Evolutionary conservation across 2,113 vertebrate genomes (phyloP), one percentile per base, ranked within the genome.

Genomic region (Phaetusa simplex): DNA sequence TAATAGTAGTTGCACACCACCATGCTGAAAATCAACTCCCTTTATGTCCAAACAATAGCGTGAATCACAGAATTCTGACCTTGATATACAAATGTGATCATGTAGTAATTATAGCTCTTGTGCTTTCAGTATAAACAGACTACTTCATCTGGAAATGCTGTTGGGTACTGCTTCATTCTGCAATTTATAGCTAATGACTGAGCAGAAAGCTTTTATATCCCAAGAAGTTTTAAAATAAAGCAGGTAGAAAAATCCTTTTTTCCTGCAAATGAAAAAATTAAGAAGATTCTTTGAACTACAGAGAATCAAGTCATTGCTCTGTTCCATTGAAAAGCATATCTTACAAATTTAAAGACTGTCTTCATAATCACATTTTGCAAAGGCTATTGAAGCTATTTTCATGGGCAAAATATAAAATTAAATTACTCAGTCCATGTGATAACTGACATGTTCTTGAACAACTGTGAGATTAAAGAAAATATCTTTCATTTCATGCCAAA

Each of bases 41-140:
- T 97, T 97, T 96, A 94, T 96, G 89, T 95, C 93, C 90, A 93
- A 96, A 97, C 96, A 97, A 95, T 97, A 89, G 94, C 0, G 14
- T 95, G 96, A 97, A 97, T 96, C 97, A 95, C 95, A 82, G 74
- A 97, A 94, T 96, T 96, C 92, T 98, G 97, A 98, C 97, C 97
- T 95, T 92, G 97, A 93, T 96, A 66, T 70, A 96, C 93, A 97
- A 95, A 91, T 93, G 90, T 61, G 91, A 96, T 95, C 93, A 94
- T 92, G 87, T 88, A 76, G 93, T 97, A 97, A 98, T 98, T 97
- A 97, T 53, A 97, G 96, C 79, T 94, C 79, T 95, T 78, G 83
- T 91, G 56, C 62, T 89, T 90, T 97, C 94, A 94, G 73, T 97
- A 82, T 94, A 96, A 97, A 97, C 95, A 97, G 93, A 93, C 83